These are phyloP conservation scores for Philereme vetulata DNA, from an alignment of 2,888 invertebrate genomes.

Conservation along the genomic window DNA sequence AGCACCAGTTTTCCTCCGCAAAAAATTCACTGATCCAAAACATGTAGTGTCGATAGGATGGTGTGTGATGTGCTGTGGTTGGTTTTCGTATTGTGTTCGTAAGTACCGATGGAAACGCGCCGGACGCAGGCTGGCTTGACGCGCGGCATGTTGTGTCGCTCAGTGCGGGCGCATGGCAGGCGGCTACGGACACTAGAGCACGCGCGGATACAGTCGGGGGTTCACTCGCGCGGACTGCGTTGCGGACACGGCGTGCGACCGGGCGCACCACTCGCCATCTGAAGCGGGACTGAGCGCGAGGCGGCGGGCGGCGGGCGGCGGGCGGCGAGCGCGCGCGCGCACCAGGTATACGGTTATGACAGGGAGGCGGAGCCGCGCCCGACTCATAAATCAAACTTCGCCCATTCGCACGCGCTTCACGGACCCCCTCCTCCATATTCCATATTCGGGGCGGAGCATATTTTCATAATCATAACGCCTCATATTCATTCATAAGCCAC, in stretches of 20 bases:
- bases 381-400: slow-evolving; percentile 88
- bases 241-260: slow-evolving; percentile 63
- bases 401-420: slow-evolving; percentile 86
- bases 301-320: slow-evolving; percentile 72
- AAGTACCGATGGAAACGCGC: slow-evolving; percentile 83
- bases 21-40: slow-evolving; percentile 56
- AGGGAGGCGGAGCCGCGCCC: slow-evolving; percentile 86
- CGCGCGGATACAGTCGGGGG: slow-evolving; percentile 42
- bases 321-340: slow-evolving; percentile 83
- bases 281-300: slow-evolving; percentile 81
- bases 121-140: slow-evolving; percentile 82
- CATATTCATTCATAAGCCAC: slow-evolving; percentile 84
- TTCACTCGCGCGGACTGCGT: slow-evolving; percentile 60
- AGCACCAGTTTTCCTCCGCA: slow-evolving; percentile 45
- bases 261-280: slow-evolving; percentile 81
- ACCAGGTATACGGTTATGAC: slow-evolving; percentile 87
- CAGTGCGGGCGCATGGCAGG: slow-evolving; percentile 78
- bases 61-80: slow-evolving; percentile 56
- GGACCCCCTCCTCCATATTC: slow-evolving; percentile 86
- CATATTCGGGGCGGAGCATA: slow-evolving; percentile 84
- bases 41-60: slow-evolving; percentile 39
- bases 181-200: slow-evolving; percentile 45
- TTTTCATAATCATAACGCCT: slow-evolving; percentile 84
- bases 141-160: slow-evolving; percentile 77
- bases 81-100: slow-evolving; percentile 56